phyloP scores from a whole-genome alignment of 1,140 invertebrate species.

The Hylyphantes graminicola region DNA sequence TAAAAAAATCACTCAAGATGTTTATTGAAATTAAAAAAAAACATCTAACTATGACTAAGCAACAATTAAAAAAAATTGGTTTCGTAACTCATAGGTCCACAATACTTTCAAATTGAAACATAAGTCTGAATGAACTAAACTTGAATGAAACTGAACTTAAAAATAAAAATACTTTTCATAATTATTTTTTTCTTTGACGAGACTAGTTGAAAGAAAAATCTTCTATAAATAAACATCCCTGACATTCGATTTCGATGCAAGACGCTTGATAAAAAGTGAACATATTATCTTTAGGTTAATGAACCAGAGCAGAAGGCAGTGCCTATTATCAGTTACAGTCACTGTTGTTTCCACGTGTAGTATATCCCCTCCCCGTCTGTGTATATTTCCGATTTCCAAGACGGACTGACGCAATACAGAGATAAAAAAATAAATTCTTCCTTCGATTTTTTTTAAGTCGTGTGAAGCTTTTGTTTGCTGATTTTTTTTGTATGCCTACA shows the following conservation, averaged over 20 bases:
- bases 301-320: slow-evolving; percentile 50
- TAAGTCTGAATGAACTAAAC: no score
- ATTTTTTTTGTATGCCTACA: slow-evolving; percentile 36
- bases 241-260: slow-evolving; percentile 37
- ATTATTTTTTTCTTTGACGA: background rate
- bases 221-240: slow-evolving; percentile 38
- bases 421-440: slow-evolving; percentile 33
- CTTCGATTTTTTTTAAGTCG: background rate
- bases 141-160: no score
- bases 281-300: slow-evolving; percentile 54
- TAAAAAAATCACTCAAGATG: no score
- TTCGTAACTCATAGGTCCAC: no score
- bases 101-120: no score
- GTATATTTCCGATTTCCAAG: slow-evolving; percentile 41
- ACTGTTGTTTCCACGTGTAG: slow-evolving; percentile 31
- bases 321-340: slow-evolving; percentile 45
- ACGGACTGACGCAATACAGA: slow-evolving; percentile 32
- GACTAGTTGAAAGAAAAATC: slow-evolving; percentile 9
- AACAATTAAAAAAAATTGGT: no score
- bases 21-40: no score
- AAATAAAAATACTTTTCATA: no score
- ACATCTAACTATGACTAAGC: no score
- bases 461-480: background rate
- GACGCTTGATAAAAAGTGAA: slow-evolving; percentile 32
- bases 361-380: slow-evolving; percentile 6